A percentile compares a stretch with the other conserved stretches of the same genome.
phyloP scores from a whole-genome alignment of 2,888 invertebrate genomes.

The Nomada fabriciana region DNA sequence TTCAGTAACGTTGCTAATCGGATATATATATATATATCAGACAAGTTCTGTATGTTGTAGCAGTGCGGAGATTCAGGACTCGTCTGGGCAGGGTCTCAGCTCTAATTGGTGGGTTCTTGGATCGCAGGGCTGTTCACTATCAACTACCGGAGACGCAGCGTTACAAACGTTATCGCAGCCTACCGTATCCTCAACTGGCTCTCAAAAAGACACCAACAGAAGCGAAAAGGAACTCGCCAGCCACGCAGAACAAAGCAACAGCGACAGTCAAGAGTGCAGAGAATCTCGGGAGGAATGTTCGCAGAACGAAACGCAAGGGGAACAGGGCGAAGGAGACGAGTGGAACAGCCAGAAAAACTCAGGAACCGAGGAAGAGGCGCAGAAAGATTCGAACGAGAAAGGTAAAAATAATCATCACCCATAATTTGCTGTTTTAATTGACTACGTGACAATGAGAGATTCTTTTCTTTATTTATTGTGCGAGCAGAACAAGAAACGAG shows the following conservation, averaged over 20 bases:
- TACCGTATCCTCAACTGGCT: constrained; percentile 76
- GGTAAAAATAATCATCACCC: constrained; percentile 34
- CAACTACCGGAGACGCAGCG: constrained; percentile 72
- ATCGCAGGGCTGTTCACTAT: constrained; percentile 78
- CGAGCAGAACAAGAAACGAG: constrained; percentile 64
- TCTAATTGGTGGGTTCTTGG: constrained; percentile 82
- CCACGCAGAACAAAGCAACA: constrained; percentile 8
- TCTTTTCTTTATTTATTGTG: background rate
- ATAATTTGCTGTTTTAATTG: background rate
- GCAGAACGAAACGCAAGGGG: constrained; percentile 38
- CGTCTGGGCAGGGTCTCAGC: constrained; percentile 74
- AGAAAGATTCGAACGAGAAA: constrained; percentile 54
- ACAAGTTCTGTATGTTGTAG: constrained; percentile 79
- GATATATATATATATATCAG: constrained; percentile 64
- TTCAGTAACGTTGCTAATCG: constrained; percentile 52
- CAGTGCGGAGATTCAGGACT: constrained; percentile 79
- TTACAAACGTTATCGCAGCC: constrained; percentile 76
- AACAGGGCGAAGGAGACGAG: constrained; percentile 53
- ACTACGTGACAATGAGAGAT: background rate
- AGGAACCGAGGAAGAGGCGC: constrained; percentile 30
- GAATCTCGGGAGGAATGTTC: constrained; percentile 1
- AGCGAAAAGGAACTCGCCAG: constrained; percentile 9
- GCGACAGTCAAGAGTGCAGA: constrained; percentile 1
- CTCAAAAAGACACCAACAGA: constrained; percentile 41
- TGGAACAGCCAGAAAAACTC: constrained; percentile 19